Evolutionary conservation across 2,113 vertebrate species (phyloP).

Genomic region (Tychaedon coryphoeus): DNA sequence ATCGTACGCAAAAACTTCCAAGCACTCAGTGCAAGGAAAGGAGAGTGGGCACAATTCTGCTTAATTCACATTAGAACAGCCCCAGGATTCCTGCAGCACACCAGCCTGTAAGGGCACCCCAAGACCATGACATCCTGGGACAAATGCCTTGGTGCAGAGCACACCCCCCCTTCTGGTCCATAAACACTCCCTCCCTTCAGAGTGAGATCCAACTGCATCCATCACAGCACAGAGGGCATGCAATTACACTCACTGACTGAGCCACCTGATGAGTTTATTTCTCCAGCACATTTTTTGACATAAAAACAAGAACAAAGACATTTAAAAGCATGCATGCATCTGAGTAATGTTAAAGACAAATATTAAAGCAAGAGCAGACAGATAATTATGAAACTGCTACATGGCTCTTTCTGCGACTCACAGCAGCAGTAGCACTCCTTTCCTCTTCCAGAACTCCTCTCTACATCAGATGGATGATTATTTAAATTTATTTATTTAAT

Average conservation of each 20-base stretch:
- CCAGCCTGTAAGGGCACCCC: background rate
- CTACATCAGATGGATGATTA: background rate
- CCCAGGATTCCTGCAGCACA: background rate
- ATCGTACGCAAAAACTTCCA: background rate
- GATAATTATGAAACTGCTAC: background rate
- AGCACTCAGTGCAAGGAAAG: background rate
- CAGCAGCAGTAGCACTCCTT: background rate
- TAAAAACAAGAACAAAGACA: background rate
- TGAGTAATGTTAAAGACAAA: background rate
- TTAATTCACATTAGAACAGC: background rate
- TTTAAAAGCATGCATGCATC: background rate
- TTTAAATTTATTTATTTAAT: conserved; percentile 33
- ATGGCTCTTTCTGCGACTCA: background rate
- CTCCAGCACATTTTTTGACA: background rate
- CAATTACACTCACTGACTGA: background rate
- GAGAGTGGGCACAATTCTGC: background rate
- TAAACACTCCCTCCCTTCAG: background rate
- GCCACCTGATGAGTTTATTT: background rate
- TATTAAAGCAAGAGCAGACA: background rate
- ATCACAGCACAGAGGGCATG: background rate
- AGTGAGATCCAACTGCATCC: background rate
- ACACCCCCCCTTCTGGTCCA: background rate
- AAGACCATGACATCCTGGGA: background rate
- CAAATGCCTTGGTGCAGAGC: background rate
- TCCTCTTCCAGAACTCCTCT: background rate